phyloP scores from a whole-genome alignment of 2,888 invertebrate species.

The Platycheirus albimanus region DNA sequence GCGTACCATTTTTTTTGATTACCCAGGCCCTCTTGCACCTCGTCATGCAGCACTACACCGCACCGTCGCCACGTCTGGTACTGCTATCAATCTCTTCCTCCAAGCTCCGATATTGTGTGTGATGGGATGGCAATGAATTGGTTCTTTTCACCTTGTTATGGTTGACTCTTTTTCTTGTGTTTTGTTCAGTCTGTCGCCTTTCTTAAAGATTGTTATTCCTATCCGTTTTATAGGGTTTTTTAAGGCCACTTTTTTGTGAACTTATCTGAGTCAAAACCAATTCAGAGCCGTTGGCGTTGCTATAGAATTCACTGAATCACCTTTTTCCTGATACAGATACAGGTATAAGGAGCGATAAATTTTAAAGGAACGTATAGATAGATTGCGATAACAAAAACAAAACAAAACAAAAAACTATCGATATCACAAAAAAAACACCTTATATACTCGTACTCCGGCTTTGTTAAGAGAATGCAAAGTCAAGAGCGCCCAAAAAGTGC shows the following conservation, averaged over 20 bases:
- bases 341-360: not conserved
- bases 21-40: slow-evolving; percentile 10
- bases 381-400: not conserved
- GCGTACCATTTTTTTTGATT: slow-evolving; percentile 11
- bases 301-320: not conserved
- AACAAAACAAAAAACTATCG: slow-evolving; percentile 1
- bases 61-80: slow-evolving; percentile 70
- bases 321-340: not conserved
- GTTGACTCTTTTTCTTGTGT: slow-evolving; percentile 51
- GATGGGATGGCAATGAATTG: slow-evolving; percentile 58
- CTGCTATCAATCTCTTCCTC: slow-evolving; percentile 53
- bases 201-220: slow-evolving; percentile 56
- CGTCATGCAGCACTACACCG: not conserved
- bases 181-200: slow-evolving; percentile 39
- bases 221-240: slow-evolving; percentile 40
- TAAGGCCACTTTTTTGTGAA: slow-evolving; percentile 8
- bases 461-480: slow-evolving; percentile 32
- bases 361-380: no score
- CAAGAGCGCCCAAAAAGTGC: slow-evolving; percentile 46
- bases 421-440: slow-evolving; percentile 25
- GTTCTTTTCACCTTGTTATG: slow-evolving; percentile 70
- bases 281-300: not conserved
- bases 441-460: not conserved
- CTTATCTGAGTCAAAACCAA: slow-evolving; percentile 8
- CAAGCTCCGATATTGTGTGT: slow-evolving; percentile 23